A percentile compares a stretch with the other conserved stretches of the same genome.
Conservation (phyloP, 2,888 invertebrate genomes). For the Limulus polyphemus region DNA sequence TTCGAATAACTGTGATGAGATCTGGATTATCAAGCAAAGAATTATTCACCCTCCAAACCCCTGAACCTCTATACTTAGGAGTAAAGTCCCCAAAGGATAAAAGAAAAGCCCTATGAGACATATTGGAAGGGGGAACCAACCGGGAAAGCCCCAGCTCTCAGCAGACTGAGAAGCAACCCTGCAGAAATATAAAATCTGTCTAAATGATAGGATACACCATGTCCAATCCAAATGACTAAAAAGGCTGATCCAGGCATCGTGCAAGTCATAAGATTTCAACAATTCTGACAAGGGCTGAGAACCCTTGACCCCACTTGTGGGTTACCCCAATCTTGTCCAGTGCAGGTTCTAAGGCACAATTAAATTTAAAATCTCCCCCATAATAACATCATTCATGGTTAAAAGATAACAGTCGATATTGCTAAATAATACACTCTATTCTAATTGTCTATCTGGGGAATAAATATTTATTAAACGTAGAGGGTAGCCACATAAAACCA, state of each 20-base stretch:
- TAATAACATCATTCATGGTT: background rate
- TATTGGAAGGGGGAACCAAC: background rate
- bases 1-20: too few species aligned
- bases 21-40: background rate
- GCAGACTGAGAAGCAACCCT: background rate
- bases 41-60: background rate
- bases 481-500: background rate
- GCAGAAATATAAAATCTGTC: background rate
- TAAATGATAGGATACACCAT: background rate
- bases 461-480: background rate
- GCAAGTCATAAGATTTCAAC: background rate
- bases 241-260: background rate
- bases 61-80: background rate
- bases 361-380: background rate
- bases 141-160: background rate
- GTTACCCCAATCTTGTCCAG: background rate
- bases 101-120: background rate
- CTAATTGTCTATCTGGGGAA: background rate
- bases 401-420: background rate
- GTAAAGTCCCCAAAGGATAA: background rate
- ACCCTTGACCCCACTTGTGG: background rate
- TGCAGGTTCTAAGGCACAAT: background rate
- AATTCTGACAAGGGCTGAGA: too few species aligned
- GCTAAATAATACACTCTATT: background rate
- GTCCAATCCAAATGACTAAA: background rate